Evolutionary conservation across 2,888 invertebrate genomes (phyloP), one percentile per base, ranked within the genome.

Genomic region (Cylloceria caligata): DNA sequence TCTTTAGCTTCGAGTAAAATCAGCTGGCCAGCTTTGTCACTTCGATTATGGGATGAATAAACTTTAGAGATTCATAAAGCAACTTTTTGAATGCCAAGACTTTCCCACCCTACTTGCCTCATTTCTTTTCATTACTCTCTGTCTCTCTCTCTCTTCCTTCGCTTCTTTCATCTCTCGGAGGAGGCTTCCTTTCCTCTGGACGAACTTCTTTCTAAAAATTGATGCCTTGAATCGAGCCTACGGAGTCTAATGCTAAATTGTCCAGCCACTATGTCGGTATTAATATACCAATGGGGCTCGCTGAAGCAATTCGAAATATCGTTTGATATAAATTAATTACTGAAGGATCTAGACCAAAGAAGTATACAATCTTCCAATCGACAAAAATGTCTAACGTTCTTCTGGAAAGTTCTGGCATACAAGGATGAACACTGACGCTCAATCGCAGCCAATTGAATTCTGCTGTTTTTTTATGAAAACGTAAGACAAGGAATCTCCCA

Each of bases 1-100:
- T 36, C 34, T 7, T 21, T 52, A 34, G n/a, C 34, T 2, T 52
- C 36, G 55, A 55, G 69, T 39, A 39, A 42, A 42, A 69, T 27
- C 69, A 24, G 16, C 36, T 39, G 5, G 27, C 27, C 6, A 39
- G 39, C 69, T 39, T 55, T 69, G 69, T 69, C 42, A 16, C n/a
- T 1, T 52, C 39, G 24, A 30, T 55, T 68, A 69, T 27, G n/a
- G 13, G 13, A 9, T 13, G 24, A 11, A n/a, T n/a, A 34, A 55
- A 55, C 24, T 55, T 55, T 39, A 27, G 55, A 55, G 16, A 69
- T 69, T 55, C n/a, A 21, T 55, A n/a, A 36, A 39, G 39, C 55
- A 21, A 69, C 16, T 52, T 36, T 13, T 19, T 30, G 21, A 36
- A 34, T 30, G n/a, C 7, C 13, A 39, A 21, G 19, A 24, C 47